Evolutionary conservation across 2,113 vertebrate genomes (phyloP).

Genomic region (Emydocephalus ijimae): DNA sequence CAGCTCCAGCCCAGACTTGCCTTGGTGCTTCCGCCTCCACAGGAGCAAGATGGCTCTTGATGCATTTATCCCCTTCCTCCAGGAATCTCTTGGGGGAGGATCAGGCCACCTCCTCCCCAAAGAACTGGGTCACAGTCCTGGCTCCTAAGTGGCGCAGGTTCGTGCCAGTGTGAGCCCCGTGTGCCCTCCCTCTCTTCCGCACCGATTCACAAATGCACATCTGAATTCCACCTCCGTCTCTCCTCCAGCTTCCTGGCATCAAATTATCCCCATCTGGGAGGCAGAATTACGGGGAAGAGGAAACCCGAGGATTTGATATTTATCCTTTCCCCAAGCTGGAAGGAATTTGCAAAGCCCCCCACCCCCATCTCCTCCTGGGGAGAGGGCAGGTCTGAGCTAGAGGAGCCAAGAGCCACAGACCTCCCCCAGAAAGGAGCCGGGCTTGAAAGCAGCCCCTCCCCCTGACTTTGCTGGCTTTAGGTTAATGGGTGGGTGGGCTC

Average conservation of each 20-base stretch:
- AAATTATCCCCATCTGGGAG: background rate
- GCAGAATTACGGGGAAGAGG: background rate
- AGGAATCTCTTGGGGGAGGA: background rate
- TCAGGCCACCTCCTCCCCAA: background rate
- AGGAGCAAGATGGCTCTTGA: background rate
- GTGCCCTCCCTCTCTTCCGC: background rate
- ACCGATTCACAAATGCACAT: background rate
- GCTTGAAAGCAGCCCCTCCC: background rate
- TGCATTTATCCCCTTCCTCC: background rate
- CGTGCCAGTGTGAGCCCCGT: background rate
- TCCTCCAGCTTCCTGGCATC: background rate
- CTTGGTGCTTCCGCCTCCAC: background rate
- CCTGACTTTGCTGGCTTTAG: background rate
- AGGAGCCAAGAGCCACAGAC: background rate
- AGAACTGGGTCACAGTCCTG: background rate
- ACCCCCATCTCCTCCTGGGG: background rate
- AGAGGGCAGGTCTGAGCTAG: background rate
- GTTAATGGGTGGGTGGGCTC: background rate
- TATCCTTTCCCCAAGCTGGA: constrained; percentile 12
- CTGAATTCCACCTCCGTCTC: background rate
- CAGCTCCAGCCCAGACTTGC: background rate
- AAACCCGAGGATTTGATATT: constrained; percentile 10
- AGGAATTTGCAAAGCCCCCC: background rate
- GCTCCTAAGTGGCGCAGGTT: background rate
- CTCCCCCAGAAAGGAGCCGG: background rate